Evolutionary conservation across 2,113 vertebrate genomes (phyloP), one percentile per base, ranked within the genome.

Genomic region (Phasianus colchicus): DNA sequence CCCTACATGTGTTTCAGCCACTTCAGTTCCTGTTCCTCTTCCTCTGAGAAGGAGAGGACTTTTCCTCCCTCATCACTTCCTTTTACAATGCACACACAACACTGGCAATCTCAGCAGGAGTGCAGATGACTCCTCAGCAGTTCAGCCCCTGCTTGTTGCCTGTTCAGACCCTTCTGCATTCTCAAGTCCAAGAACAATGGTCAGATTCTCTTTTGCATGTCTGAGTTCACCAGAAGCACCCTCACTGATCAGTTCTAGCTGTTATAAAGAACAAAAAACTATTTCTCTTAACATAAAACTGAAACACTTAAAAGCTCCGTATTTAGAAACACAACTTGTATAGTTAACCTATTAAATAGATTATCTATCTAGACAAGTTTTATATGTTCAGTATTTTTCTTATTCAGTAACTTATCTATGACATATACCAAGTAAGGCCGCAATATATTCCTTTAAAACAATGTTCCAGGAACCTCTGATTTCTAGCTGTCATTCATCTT

Each of bases 21-120:
- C 15, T 60, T 42, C 24, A 55, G 27, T 4, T 83, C 45, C 32
- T 57, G 43, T 80, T 90, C 72, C 57, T 13, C 34, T 61, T 57
- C 32, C n/a, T 73, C 16, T 13, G 50, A 34, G 42, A 84, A 17
- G 11, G 54, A 60, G 19, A 78, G 21, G 7, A 80, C 14, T 19
- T 70, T 80, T 83, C 43, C 27, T 80, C 86, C 40, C 22, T 20
- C n/a, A 76, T 8, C 25, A 66, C 5, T 14, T 83, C 42, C 9
- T 75, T 73, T 58, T 57, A 34, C 22, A 20, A 25, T 13, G 48
- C 7, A 48, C 15, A n/a, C 22, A 69, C 54, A 90, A 25, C 27
- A 21, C 15, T 11, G 24, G 45, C 36, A 63, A 58, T 3, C n/a
- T 45, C 0, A 0, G 22, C 5, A 77, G 55, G 65, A 10, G 7